A percentile compares a stretch with the other conserved stretches of the same genome.
Evolutionary conservation across 2,888 invertebrate species (phyloP).

Genomic region (Tholera decimalis): DNA sequence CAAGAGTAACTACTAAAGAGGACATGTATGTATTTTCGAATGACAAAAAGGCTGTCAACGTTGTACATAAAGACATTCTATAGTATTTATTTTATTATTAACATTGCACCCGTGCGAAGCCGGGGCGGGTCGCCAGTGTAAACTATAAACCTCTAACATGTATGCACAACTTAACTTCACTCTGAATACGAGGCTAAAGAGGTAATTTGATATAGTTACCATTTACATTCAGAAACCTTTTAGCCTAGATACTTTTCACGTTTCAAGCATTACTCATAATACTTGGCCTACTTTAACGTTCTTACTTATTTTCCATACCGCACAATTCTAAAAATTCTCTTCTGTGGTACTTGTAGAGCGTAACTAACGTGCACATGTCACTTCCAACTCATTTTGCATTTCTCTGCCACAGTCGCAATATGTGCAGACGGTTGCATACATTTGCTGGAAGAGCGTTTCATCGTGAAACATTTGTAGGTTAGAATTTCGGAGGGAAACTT

Average conservation of each 20-base stretch:
- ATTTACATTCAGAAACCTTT: conserved; percentile 31
- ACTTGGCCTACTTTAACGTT: conserved; percentile 20
- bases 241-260: conserved; percentile 15
- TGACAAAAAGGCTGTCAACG: too few species aligned
- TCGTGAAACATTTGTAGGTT: neutral
- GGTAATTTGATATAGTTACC: conserved; percentile 24
- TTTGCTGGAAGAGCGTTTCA: conserved; percentile 41
- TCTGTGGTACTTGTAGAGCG: conserved; percentile 63
- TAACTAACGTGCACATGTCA: conserved; percentile 71
- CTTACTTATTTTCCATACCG: conserved; percentile 18
- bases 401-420: conserved; percentile 71
- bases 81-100: too few species aligned
- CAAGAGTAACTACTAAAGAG: too few species aligned
- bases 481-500: neutral
- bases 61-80: too few species aligned
- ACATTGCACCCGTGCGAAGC: too few species aligned
- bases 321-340: conserved; percentile 60
- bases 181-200: neutral
- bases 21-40: too few species aligned
- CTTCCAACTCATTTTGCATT: conserved; percentile 81
- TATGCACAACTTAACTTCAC: neutral
- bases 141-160: too few species aligned
- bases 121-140: too few species aligned
- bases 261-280: conserved; percentile 25
- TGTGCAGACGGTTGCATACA: conserved; percentile 43